phyloP scores from a whole-genome alignment of 2,113 vertebrate species.

The Macquaria australasica region DNA sequence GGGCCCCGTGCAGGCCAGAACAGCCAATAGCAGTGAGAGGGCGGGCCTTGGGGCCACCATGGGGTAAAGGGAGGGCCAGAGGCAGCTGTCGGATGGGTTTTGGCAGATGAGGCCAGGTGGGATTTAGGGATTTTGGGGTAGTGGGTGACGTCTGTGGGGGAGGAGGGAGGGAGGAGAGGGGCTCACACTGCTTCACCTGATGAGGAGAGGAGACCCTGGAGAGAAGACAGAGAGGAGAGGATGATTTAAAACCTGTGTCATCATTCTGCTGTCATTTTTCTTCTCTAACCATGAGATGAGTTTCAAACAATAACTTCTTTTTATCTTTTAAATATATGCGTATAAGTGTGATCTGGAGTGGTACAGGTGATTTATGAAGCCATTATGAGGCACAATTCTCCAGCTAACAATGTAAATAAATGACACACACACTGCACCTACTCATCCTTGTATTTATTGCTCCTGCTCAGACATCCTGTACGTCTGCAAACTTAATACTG shows the following conservation, averaged over 20 bases:
- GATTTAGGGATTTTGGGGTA: constrained; percentile 18
- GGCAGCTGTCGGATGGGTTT: constrained; percentile 66
- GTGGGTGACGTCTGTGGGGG: constrained; percentile 38
- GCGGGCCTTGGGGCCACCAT: constrained; percentile 85
- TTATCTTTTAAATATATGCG: neutral
- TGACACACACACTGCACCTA: neutral
- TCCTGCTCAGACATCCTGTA: constrained; percentile 1
- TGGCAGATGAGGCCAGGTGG: constrained; percentile 54
- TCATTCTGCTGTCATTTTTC: neutral
- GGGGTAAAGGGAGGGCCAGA: constrained; percentile 75
- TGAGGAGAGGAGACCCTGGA: constrained; percentile 70
- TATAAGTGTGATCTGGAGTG: neutral
- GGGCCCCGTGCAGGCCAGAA: constrained; percentile 88
- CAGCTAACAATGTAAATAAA: constrained; percentile 26
- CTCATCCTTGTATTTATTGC: constrained; percentile 12
- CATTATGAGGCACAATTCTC: neutral
- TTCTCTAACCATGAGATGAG: neutral
- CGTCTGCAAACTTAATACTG: neutral
- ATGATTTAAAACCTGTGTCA: neutral
- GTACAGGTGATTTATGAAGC: constrained; percentile 11
- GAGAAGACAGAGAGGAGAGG: constrained; percentile 3
- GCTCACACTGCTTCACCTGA: constrained; percentile 75
- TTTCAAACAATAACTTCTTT: neutral
- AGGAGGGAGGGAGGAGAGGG: constrained; percentile 7
- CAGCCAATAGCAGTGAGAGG: constrained; percentile 86